These are phyloP conservation scores for Megalops cyprinoides DNA, from an alignment of 2,797 vertebrate genomes.

Conservation along the genomic window DNA sequence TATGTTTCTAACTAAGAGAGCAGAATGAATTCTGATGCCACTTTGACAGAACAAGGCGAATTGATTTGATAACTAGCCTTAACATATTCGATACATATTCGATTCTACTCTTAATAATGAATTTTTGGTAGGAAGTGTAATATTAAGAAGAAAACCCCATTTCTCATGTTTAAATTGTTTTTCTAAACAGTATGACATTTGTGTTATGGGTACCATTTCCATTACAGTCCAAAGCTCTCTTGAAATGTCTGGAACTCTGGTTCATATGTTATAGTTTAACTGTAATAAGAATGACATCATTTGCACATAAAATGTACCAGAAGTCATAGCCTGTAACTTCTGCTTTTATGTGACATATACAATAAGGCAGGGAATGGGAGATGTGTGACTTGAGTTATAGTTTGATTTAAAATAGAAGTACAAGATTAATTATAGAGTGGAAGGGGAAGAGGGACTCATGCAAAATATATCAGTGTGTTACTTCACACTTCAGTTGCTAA, in stretches of 20 bases:
- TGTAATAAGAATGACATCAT: neutral
- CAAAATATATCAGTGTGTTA: neutral
- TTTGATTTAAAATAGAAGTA: constrained; percentile 13
- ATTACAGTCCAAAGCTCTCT: neutral
- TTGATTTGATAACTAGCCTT: too few relatives aligned
- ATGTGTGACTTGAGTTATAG: neutral
- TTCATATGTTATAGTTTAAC: neutral
- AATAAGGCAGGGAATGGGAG: neutral
- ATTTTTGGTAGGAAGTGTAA: too few relatives aligned
- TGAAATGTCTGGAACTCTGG: neutral
- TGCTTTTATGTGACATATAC: neutral
- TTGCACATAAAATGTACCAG: neutral
- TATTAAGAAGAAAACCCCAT: too few relatives aligned
- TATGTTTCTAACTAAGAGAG: too few relatives aligned
- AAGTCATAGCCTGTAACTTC: neutral
- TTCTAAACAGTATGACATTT: neutral
- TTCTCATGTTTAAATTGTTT: neutral
- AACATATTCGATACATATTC: too few relatives aligned
- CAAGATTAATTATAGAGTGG: constrained; percentile 12
- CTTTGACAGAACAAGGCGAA: too few relatives aligned
- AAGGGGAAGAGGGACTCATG: constrained; percentile 4
- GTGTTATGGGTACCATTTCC: neutral
- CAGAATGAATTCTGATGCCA: too few relatives aligned
- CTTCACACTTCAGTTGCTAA: neutral
- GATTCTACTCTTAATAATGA: too few relatives aligned